phyloP scores from a whole-genome alignment of 2,113 vertebrate genomes.

The Meles meles region DNA sequence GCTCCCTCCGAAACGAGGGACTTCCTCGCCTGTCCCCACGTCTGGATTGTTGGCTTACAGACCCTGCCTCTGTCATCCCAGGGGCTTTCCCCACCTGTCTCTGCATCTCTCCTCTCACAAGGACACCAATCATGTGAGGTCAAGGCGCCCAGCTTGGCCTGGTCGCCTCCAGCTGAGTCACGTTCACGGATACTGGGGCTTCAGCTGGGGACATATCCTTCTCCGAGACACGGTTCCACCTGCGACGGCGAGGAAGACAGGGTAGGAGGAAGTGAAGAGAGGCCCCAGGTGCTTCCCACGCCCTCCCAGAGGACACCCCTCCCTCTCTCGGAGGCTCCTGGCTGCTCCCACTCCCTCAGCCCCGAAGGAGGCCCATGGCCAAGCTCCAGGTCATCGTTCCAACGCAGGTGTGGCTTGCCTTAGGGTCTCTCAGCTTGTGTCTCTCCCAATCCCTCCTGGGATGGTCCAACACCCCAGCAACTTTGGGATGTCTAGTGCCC shows the following conservation, averaged over 20 bases:
- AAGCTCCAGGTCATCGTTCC: fast-evolving
- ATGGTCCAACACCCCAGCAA: fast-evolving
- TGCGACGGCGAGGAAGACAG: fast-evolving
- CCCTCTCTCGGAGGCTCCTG: fast-evolving
- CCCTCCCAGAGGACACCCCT: too few relatives aligned
- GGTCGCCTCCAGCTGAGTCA: neutral
- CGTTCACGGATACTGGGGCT: neutral
- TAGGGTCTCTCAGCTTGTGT: neutral
- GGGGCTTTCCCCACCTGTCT: neutral
- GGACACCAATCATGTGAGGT: neutral
- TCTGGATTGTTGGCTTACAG: neutral
- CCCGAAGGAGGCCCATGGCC: fast-evolving
- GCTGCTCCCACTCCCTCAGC: neutral
- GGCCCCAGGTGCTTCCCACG: neutral
- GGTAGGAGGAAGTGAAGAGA: neutral
- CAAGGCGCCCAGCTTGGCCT: neutral
- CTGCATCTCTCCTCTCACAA: neutral
- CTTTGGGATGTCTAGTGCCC: neutral
- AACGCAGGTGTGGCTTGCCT: fast-evolving
- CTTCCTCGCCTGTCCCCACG: too few relatives aligned
- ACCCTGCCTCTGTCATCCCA: too few relatives aligned
- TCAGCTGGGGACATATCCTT: neutral
- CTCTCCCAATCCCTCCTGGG: fast-evolving
- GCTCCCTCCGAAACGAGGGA: neutral
- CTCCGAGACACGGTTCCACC: neutral